A percentile compares a stretch with the other conserved stretches of the same genome.
Conservation (phyloP, 1,140 invertebrate species). For the Aleiodes sp. region DNA sequence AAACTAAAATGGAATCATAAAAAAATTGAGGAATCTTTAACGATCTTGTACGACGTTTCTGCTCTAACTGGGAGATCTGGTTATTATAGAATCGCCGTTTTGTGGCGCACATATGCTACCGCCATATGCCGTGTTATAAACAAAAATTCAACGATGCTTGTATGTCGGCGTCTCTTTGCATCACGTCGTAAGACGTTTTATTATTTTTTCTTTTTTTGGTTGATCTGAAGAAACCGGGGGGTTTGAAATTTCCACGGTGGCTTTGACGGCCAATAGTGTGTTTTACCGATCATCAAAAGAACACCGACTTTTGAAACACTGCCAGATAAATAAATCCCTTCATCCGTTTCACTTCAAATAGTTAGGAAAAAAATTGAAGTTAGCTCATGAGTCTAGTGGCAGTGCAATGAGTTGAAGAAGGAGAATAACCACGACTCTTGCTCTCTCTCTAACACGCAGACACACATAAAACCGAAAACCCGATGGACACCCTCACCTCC, state of each 20-base stretch:
- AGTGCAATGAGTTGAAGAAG: slow-evolving; percentile 40
- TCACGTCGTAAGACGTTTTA: not conserved
- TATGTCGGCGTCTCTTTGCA: slow-evolving; percentile 58
- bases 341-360: not conserved
- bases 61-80: not conserved
- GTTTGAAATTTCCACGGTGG: slow-evolving; percentile 40
- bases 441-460: slow-evolving; percentile 26
- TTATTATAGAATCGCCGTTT: slow-evolving; percentile 31
- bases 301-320: slow-evolving; percentile 47
- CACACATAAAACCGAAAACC: not conserved
- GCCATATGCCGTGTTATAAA: slow-evolving; percentile 65
- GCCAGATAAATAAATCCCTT: slow-evolving; percentile 42
- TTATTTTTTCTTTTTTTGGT: not conserved
- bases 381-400: slow-evolving; percentile 16
- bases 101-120: slow-evolving; percentile 57
- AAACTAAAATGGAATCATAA: not conserved
- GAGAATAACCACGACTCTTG: slow-evolving; percentile 2
- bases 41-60: slow-evolving; percentile 24
- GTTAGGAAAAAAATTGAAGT: not conserved
- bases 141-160: slow-evolving; percentile 46
- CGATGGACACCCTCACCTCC: slow-evolving; percentile 18
- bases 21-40: slow-evolving; percentile 14
- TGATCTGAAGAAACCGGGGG: not conserved
- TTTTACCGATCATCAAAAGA: slow-evolving; percentile 17
- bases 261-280: slow-evolving; percentile 5